These are phyloP conservation scores for Rhadina sibilatrix DNA, from an alignment of 2,113 vertebrate species.

Conservation along the genomic window DNA sequence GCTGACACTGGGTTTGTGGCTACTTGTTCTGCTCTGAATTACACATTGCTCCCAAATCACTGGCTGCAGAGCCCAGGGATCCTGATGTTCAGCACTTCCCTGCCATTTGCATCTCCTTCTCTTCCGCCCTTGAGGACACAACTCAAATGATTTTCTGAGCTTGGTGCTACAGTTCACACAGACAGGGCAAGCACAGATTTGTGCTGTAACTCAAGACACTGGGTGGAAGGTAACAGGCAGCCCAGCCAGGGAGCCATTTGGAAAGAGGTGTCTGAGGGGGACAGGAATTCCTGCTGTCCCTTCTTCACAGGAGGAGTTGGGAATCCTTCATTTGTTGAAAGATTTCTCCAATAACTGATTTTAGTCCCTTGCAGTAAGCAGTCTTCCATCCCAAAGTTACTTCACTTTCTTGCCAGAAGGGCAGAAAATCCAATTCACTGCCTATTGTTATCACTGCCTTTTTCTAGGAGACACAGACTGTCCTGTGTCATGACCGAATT, in stretches of 20 bases:
- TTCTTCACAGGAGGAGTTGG: background rate
- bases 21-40: background rate
- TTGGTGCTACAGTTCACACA: background rate
- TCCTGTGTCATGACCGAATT: background rate
- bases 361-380: background rate
- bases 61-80: background rate
- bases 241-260: background rate
- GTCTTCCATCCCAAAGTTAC: background rate
- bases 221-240: background rate
- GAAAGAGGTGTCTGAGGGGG: background rate
- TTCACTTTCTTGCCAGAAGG: background rate
- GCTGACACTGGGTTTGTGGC: background rate
- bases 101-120: background rate
- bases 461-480: background rate
- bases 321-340: background rate
- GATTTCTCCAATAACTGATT: background rate
- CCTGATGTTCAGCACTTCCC: background rate
- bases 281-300: background rate
- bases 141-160: background rate
- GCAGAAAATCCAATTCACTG: background rate
- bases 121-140: background rate
- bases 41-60: background rate
- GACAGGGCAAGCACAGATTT: background rate
- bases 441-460: background rate
- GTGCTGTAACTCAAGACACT: background rate